Evolutionary conservation across 2,113 vertebrate species (phyloP).

Genomic region (Euleptes europaea): DNA sequence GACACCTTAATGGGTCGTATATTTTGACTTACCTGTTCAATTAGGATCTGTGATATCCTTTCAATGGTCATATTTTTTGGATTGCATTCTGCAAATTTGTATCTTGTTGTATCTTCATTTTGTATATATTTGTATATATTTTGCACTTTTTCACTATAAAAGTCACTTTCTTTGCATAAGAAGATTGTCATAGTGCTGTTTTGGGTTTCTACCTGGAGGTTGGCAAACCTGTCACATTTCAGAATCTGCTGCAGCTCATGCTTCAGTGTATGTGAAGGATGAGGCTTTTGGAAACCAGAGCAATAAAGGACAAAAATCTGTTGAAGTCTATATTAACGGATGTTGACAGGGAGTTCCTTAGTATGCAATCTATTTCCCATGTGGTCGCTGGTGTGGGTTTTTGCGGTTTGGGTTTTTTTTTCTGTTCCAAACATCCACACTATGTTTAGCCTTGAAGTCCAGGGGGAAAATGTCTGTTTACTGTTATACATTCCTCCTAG

Average conservation of each 20-base stretch:
- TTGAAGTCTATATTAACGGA: not conserved
- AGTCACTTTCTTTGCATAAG: too few relatives aligned
- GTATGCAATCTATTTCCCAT: slow-evolving; percentile 26
- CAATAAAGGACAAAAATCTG: slow-evolving; percentile 9
- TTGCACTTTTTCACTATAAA: too few relatives aligned
- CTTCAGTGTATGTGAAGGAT: not conserved
- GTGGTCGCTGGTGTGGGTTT: slow-evolving; percentile 11
- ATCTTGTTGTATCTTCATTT: too few relatives aligned
- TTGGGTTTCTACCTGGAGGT: too few relatives aligned
- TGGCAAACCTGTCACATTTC: too few relatives aligned
- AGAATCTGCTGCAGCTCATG: slow-evolving; percentile 20
- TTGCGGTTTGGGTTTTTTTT: not conserved
- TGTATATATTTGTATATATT: too few relatives aligned
- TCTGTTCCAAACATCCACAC: not conserved
- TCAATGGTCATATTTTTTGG: too few relatives aligned
- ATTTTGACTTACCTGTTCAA: too few relatives aligned
- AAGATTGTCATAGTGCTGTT: too few relatives aligned
- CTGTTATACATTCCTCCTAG: slow-evolving; percentile 45
- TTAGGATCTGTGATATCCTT: too few relatives aligned
- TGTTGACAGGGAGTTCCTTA: slow-evolving; percentile 13
- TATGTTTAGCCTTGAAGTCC: slow-evolving; percentile 50
- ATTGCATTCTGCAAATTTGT: too few relatives aligned
- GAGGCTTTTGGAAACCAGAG: not conserved
- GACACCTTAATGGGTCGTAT: too few relatives aligned
- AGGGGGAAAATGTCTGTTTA: slow-evolving; percentile 36